These are phyloP conservation scores for Drosophila pseudotakahashii DNA, from an alignment of 2,888 invertebrate genomes.

Conservation along the genomic window DNA sequence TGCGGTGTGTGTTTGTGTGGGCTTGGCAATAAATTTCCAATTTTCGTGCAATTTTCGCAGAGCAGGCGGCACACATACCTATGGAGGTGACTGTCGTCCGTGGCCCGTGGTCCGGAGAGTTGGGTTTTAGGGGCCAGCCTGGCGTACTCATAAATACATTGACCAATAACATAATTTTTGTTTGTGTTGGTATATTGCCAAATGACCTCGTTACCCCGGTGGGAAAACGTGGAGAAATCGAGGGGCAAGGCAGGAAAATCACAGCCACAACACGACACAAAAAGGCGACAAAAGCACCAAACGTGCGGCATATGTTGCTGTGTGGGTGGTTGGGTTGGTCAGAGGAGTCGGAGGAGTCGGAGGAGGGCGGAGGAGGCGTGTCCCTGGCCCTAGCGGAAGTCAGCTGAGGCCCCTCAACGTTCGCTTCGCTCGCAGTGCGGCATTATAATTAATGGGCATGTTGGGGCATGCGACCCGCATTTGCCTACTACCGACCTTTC, in stretches of 20 bases:
- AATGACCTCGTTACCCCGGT: slow-evolving; percentile 67
- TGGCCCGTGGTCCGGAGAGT: too few species aligned
- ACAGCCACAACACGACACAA: slow-evolving; percentile 43
- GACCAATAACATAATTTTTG: slow-evolving; percentile 75
- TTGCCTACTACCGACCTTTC: slow-evolving; percentile 8
- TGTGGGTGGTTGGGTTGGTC: background rate
- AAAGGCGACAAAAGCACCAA: slow-evolving; percentile 59
- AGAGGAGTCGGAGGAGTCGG: background rate
- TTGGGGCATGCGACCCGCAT: slow-evolving; percentile 54
- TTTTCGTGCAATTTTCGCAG: slow-evolving; percentile 61
- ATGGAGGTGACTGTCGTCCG: background rate
- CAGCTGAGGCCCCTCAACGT: slow-evolving; percentile 13
- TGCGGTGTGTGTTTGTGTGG: background rate
- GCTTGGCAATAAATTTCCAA: slow-evolving; percentile 64
- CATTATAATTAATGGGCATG: slow-evolving; percentile 75
- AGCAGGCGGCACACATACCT: slow-evolving; percentile 11
- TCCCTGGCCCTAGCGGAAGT: slow-evolving; percentile 34
- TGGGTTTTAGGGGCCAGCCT: slow-evolving; percentile 16
- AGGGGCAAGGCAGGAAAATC: slow-evolving; percentile 54
- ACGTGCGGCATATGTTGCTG: slow-evolving; percentile 65
- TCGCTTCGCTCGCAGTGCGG: slow-evolving; percentile 57
- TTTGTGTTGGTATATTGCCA: slow-evolving; percentile 46
- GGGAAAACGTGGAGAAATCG: background rate
- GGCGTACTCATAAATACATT: slow-evolving; percentile 70
- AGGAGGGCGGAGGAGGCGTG: background rate